Evolutionary conservation across 2,113 vertebrate species (phyloP), one percentile per base, ranked within the genome.

Genomic region (Eptesicus fuscus): DNA sequence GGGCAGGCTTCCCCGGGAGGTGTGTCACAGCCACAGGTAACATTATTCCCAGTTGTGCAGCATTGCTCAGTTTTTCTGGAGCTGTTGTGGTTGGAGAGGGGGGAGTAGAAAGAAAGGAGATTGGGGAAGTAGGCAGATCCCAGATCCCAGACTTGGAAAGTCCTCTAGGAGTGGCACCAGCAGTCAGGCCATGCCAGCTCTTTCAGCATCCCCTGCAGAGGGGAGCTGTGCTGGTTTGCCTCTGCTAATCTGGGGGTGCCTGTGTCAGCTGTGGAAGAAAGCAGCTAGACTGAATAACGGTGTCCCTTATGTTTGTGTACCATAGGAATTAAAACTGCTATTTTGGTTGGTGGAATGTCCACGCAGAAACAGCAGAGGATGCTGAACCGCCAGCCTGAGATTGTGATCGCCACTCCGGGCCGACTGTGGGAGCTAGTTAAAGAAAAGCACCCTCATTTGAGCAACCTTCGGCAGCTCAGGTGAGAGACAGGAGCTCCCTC

Each of bases 341-440:
- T 99, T 70, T 90, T 99, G 18, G 99, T 99, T 80, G 99, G 99
- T 84, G 99, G 99, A 49, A 99, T 99, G 99, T 99, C 99, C 59
- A 97, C 98, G 1, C 98, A 99, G 98, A 99, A 99, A 91, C 99
- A 99, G 97, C 97, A 99, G 87, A 97, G 99, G 92, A 98, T 99
- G 91, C 96, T 99, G 89, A 99, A 98, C 93, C 98, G 98, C 69
- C 98, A 98, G 90, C 99, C 99, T 4, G 99, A 99, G 98, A 99
- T 99, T 65, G 96, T 99, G 17, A 98, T 99, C 17, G 99, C 99
- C 61, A 99, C 99, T 18, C 99, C 99, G 2, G 99, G 99, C 59
- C 99, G 99, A 17, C 97, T 99, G 90, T 99, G 99, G 99, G 99
- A 99, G 95, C 96, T 99, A 28, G 98, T 99, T 96, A 99, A 98